phyloP scores from a whole-genome alignment of 2,888 invertebrate species.

The Stratiomys singularior region DNA sequence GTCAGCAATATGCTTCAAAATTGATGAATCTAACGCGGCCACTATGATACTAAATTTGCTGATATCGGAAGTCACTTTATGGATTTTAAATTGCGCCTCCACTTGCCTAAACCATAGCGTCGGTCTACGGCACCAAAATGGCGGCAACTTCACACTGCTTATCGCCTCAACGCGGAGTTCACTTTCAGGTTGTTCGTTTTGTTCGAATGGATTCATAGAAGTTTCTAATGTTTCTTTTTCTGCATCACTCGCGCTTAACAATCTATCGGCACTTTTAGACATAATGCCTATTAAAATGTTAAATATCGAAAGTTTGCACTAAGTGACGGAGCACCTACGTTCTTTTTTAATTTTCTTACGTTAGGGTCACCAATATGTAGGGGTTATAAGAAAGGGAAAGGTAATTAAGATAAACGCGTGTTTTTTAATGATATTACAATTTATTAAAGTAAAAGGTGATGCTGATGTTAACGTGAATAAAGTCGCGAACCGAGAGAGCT shows the following conservation, averaged over 20 bases:
- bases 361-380: no score
- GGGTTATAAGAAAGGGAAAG: no score
- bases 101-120: slow-evolving; percentile 7
- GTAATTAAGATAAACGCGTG: no score
- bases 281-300: background rate
- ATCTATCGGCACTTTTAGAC: background rate
- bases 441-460: no score
- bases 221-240: no score
- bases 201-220: no score
- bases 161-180: background rate
- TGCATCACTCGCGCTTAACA: background rate
- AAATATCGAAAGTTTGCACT: no score
- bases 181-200: background rate
- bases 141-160: background rate
- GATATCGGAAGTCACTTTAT: background rate
- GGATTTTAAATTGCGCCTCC: background rate
- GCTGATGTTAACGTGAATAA: no score
- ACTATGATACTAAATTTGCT: background rate
- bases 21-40: background rate
- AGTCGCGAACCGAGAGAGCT: no score
- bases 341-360: no score
- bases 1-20: background rate
- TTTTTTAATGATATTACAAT: no score
- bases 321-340: no score
- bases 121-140: slow-evolving; percentile 6